Conservation (phyloP, 1,140 invertebrate genomes). For the Drosophila oshimai region DNA sequence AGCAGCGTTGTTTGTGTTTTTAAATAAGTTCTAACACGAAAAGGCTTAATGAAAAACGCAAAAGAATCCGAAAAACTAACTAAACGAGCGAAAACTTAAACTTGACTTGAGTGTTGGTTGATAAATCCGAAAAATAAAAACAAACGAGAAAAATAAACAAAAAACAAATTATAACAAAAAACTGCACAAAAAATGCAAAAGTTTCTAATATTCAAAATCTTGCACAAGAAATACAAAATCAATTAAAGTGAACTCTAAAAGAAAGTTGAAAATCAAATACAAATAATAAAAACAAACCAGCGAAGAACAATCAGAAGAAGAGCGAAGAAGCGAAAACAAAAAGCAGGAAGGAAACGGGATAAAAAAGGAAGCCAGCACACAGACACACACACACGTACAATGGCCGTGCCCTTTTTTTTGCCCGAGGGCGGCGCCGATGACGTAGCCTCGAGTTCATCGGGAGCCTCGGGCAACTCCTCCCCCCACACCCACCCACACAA, state of each 20-base stretch:
- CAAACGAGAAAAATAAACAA: constrained; percentile 12
- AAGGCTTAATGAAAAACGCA: constrained; percentile 67
- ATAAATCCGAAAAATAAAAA: constrained; percentile 7
- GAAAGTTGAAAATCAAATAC: constrained; percentile 20
- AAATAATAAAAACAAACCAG: constrained; percentile 21
- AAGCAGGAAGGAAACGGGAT: constrained; percentile 28
- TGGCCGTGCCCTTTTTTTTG: constrained; percentile 82
- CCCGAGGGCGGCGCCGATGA: constrained; percentile 77
- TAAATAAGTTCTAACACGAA: constrained; percentile 58
- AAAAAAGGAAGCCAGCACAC: constrained; percentile 18
- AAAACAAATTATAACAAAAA: constrained; percentile 34
- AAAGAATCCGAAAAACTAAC: constrained; percentile 55
- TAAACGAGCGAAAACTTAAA: constrained; percentile 28
- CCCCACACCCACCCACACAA: constrained; percentile 21
- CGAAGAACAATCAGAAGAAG: constrained; percentile 35
- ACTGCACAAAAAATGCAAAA: constrained; percentile 63
- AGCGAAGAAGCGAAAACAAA: constrained; percentile 28
- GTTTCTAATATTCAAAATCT: constrained; percentile 70
- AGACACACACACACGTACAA: constrained; percentile 38
- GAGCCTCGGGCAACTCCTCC: constrained; percentile 53
- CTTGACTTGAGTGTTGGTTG: constrained; percentile 38
- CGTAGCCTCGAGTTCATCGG: constrained; percentile 64
- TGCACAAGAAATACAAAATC: constrained; percentile 78
- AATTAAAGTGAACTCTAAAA: constrained; percentile 65
- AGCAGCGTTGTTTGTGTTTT: constrained; percentile 62